Base-by-base conservation (phyloP, 2,797 vertebrate species). In the Myotis vivesi region DNA sequence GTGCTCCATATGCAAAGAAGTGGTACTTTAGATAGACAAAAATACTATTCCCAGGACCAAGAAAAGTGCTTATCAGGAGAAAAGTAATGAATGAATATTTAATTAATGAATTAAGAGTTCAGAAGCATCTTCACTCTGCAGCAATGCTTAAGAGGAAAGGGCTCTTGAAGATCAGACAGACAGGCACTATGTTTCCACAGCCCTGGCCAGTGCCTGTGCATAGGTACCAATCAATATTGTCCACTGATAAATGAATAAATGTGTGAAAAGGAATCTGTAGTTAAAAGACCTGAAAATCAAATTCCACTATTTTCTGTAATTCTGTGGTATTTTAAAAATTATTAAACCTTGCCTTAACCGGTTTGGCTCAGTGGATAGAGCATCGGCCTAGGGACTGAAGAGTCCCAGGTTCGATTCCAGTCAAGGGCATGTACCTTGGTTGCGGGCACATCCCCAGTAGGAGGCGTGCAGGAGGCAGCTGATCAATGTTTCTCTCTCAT, bases 41-140 rank as follows among this genome's bases (percentile, higher is more conserved):
- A 15, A 3, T 3, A 87, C 38, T 71, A 30, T 28, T 59, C 23
- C 19, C 38, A 68, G 36, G 16, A 87, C 33, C 51, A 44, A 92
- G 28, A 90, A 86, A 91, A 72, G 1, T 46, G 62, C 49, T 49
- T 53, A n/a, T 30, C 30, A 36, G 30, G 8, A 79, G 5, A 69
- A 90, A 71, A 92, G 23, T 73, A 55, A 16, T 66, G 53, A 12
- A 15, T 25, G 36, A 80, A 57, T 80, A 77, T 44, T 41, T 30
- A 91, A 59, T 87, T 73, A 80, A 53, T 46, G 25, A 94, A 66
- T 68, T 95, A 89, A 94, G 36, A 71, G 41, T 92, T 91, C 23
- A 89, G 7, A 75, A 53, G 0, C n/a, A 57, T 2, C 51, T 87
- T 59, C 25, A 92, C 25, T 22, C 82, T 84, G 10, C 55, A 30